A percentile compares a stretch with the other conserved stretches of the same genome.
Evolutionary conservation across 2,888 invertebrate species (phyloP).

Genomic region (Syritta pipiens): DNA sequence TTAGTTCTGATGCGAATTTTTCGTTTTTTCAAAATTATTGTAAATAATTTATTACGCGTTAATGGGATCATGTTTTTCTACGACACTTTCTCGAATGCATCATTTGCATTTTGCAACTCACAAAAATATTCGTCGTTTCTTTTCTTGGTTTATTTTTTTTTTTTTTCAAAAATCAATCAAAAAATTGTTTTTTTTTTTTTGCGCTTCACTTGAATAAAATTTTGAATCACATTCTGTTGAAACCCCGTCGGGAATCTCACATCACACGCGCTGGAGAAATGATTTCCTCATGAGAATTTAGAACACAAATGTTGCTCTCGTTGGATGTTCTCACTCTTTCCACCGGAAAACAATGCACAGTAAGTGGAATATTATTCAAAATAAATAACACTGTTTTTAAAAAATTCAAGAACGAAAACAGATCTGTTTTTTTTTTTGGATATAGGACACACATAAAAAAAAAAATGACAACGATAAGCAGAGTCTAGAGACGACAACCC

Average conservation of each 20-base stretch:
- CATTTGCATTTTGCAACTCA: constrained; percentile 73
- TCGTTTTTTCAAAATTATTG: constrained; percentile 77
- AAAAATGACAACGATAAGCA: constrained; percentile 34
- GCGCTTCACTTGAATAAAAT: neutral
- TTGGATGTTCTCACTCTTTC: neutral
- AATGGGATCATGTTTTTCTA: constrained; percentile 78
- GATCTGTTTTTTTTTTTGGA: constrained; percentile 19
- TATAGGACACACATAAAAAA: neutral
- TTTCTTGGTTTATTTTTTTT: neutral
- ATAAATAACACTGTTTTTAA: constrained; percentile 31
- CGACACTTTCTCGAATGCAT: constrained; percentile 73
- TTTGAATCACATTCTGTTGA: neutral
- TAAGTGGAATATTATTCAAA: neutral
- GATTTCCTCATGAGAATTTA: constrained; percentile 20
- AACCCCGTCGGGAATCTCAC: constrained; percentile 62
- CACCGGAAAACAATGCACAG: neutral
- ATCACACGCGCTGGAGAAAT: constrained; percentile 34
- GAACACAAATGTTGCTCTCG: constrained; percentile 20
- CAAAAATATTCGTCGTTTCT: constrained; percentile 11
- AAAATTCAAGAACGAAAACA: constrained; percentile 35
- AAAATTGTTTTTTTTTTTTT: neutral
- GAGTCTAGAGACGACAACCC: constrained; percentile 70
- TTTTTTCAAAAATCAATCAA: neutral
- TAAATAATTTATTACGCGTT: constrained; percentile 75
- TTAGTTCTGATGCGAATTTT: constrained; percentile 77